Evolutionary conservation across 1,140 invertebrate species (phyloP).

Genomic region (Brachionus angularis): DNA sequence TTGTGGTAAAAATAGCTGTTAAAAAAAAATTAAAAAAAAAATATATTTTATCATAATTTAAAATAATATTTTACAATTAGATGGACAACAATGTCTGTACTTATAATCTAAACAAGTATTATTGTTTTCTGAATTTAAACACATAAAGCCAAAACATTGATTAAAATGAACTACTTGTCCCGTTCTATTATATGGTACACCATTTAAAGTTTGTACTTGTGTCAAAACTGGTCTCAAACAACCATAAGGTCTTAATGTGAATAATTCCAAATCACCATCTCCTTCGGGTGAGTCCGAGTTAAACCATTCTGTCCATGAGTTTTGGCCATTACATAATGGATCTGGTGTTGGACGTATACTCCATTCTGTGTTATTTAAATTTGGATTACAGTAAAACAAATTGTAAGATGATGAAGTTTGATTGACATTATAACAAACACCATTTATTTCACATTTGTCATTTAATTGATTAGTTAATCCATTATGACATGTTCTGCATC

Average conservation of each 20-base stretch:
- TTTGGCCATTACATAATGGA: background rate
- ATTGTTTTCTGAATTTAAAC: conserved; percentile 5
- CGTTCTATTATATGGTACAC: background rate
- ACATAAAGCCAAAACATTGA: background rate
- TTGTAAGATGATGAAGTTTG: background rate
- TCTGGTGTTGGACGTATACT: background rate
- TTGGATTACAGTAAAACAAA: background rate
- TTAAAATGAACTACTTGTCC: background rate
- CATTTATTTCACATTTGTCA: background rate
- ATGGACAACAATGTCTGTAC: background rate
- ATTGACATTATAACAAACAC: background rate
- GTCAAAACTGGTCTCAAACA: background rate
- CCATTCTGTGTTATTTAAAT: background rate
- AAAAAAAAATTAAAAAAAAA: too few species aligned
- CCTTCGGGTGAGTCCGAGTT: background rate
- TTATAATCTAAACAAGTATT: background rate
- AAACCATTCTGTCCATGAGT: background rate
- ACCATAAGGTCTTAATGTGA: background rate
- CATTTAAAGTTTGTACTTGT: conserved; percentile 11
- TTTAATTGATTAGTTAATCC: background rate
- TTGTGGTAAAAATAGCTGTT: background rate
- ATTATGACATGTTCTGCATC: background rate
- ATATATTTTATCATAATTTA: too few species aligned
- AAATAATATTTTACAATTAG: background rate
- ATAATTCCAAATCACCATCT: conserved; percentile 9